phyloP scores from a whole-genome alignment of 2,888 invertebrate genomes.

The Eremobia ochroleuca region DNA sequence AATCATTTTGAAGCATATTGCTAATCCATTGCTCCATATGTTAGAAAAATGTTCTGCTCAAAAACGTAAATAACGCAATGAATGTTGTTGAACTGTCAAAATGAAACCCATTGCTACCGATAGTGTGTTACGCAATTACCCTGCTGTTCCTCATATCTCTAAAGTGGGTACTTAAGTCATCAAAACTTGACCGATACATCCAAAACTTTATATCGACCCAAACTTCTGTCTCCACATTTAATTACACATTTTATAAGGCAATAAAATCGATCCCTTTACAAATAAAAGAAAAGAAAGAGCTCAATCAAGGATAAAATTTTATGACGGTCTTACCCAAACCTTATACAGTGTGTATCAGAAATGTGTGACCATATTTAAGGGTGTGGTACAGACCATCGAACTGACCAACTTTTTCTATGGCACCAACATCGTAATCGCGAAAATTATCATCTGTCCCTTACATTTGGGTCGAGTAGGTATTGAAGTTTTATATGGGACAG shows the following conservation, averaged over 20 bases:
- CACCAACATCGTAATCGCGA: neutral
- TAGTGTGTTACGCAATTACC: too few relatives aligned
- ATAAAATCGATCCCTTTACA: constrained; percentile 21
- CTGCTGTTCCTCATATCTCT: neutral
- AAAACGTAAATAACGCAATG: too few relatives aligned
- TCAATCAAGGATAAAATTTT: constrained; percentile 37
- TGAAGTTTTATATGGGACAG: neutral
- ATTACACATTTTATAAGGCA: constrained; percentile 20
- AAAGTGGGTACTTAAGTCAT: neutral
- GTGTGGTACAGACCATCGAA: neutral
- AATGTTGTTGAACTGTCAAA: too few relatives aligned
- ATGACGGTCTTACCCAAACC: constrained; percentile 16
- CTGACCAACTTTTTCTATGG: neutral
- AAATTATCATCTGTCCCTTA: neutral
- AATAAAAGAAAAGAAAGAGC: constrained; percentile 11
- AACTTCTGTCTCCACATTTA: constrained; percentile 13
- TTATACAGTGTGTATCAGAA: constrained; percentile 1
- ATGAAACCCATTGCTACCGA: too few relatives aligned
- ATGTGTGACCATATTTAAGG: neutral
- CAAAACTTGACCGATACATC: neutral
- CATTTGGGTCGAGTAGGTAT: neutral
- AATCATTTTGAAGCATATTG: too few relatives aligned
- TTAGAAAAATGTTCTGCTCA: too few relatives aligned
- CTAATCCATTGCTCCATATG: too few relatives aligned
- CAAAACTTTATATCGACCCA: neutral